Evolutionary conservation across 2,113 vertebrate species (phyloP).

Genomic region (Bambusicola thoracicus): DNA sequence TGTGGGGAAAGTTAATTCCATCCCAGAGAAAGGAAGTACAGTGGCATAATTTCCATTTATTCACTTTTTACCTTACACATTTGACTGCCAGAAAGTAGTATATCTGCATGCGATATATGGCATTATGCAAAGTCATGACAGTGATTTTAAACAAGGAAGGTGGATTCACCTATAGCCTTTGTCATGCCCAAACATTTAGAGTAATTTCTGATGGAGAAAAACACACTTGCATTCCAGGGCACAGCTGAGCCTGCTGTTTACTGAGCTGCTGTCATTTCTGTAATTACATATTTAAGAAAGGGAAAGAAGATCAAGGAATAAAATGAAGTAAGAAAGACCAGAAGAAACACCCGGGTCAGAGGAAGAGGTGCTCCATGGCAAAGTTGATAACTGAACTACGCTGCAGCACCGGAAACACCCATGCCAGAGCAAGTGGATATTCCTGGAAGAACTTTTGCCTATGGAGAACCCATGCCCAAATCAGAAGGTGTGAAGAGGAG

Average conservation of each 20-base stretch:
- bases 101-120: not conserved
- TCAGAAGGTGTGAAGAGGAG: not conserved
- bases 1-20: too few species aligned
- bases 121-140: not conserved
- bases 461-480: fast-evolving
- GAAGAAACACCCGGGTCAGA: not conserved
- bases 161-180: not conserved
- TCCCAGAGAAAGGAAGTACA: too few species aligned
- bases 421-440: fast-evolving
- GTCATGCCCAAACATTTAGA: not conserved
- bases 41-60: too few species aligned
- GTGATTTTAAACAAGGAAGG: not conserved
- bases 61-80: too few species aligned
- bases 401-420: not conserved
- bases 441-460: not conserved
- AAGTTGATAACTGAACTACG: not conserved
- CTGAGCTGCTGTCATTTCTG: not conserved
- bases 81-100: not conserved
- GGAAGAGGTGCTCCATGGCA: not conserved
- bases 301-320: not conserved
- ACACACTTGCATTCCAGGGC: not conserved
- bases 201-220: not conserved
- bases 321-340: not conserved
- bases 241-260: not conserved
- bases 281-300: not conserved